Evolutionary conservation across 2,113 vertebrate species (phyloP), one percentile per base, ranked within the genome.

Genomic region (Calyptomena viridis): DNA sequence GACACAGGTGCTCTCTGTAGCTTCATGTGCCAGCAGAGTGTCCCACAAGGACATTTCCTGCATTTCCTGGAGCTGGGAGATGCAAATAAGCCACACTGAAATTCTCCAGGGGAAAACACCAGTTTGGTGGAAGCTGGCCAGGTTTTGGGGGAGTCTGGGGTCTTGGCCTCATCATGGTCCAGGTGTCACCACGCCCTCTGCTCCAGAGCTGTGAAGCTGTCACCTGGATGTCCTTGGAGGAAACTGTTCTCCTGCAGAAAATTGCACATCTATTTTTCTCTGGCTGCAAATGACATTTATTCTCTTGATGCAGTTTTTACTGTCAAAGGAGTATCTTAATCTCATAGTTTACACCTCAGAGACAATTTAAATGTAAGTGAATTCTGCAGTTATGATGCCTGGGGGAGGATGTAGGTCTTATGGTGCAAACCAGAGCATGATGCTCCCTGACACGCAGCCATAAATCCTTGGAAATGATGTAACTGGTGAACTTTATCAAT

Each of bases 31-130:
- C 19, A 35, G 21, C 15, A 39, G 13, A 28, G 11, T 24, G 39
- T 25, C 25, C 84, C 56, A 14, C 0, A 0, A 47, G 5, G 44
- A 16, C 28, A 14, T 8, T n/a, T n/a, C n/a, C 50, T 4, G 33
- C 16, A 46, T 90, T 59, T 35, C 11, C 77, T 30, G 11, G 31
- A 59, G 16, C 42, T n/a, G 53, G 11, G 30, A 53, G 19, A 22
- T 53, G 49, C 19, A 60, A 40, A 49, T 0, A 44, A 24, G 56
- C 22, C 12, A 1, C 2, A 1, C 11, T 19, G 47, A 28, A 69
- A 22, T 2, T 8, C 5, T 68, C 14, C 27, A 0, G 0, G 18
- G 59, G 31, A 28, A 69, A 69, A 20, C 19, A 35, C 17, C 4
- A 2, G 1, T 52, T 39, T 49, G 59, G 17, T 21, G 49, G 72